Evolutionary conservation across 2,113 vertebrate genomes (phyloP).

Genomic region (Pteronura brasiliensis): DNA sequence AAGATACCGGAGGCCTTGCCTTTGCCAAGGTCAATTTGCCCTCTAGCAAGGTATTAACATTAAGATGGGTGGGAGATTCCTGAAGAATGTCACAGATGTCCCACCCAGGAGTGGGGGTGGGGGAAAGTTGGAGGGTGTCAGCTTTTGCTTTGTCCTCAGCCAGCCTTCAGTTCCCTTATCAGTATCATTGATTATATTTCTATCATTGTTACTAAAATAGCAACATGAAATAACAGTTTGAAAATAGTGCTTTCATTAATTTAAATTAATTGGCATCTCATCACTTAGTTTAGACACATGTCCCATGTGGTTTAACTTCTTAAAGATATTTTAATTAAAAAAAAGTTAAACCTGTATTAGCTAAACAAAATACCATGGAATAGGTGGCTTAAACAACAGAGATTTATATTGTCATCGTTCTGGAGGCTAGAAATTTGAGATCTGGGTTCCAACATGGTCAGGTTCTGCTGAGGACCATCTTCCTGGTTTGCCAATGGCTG

Average conservation of each 20-base stretch:
- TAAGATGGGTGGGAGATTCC: no score
- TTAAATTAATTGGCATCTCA: conserved; percentile 12
- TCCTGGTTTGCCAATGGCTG: not conserved
- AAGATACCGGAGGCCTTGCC: no score
- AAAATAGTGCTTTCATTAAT: not conserved
- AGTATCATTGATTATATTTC: not conserved
- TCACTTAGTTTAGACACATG: not conserved
- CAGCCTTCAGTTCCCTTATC: no score
- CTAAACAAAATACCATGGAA: not conserved
- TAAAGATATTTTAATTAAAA: not conserved
- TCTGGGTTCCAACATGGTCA: not conserved
- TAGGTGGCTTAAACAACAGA: not conserved
- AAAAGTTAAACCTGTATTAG: not conserved
- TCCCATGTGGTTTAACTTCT: not conserved
- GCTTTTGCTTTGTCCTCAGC: no score
- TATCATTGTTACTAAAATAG: not conserved
- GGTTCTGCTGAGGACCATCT: not conserved
- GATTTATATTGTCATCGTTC: not conserved
- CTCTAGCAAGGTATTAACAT: no score
- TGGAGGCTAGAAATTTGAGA: not conserved
- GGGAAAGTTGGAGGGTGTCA: no score
- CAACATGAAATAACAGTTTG: not conserved
- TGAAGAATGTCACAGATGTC: no score
- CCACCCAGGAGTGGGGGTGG: no score
- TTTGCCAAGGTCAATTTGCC: no score